Conservation (phyloP, 23 tunicate genomes). For the Trididemnum nubilum region DNA sequence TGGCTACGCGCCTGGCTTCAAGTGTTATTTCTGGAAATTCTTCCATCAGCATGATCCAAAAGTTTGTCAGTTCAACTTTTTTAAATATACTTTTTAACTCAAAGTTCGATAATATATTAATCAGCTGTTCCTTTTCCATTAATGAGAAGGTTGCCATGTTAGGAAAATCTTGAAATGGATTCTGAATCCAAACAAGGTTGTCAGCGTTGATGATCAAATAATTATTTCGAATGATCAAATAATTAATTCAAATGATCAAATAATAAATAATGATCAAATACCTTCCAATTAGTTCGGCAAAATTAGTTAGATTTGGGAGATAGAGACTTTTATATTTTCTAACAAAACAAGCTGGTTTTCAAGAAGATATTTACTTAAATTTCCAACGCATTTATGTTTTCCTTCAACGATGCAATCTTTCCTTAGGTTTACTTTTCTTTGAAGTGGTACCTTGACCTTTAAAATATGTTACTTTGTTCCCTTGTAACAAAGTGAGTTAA, state of each 20-base stretch:
- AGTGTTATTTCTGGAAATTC: slow-evolving; percentile 35
- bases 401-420: slow-evolving; percentile 32
- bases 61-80: slow-evolving; percentile 23
- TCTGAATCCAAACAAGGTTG: slow-evolving; percentile 27
- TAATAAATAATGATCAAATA: too few species aligned
- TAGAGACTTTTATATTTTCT: slow-evolving; percentile 30
- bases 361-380: slow-evolving; percentile 32
- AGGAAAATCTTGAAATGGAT: slow-evolving; percentile 33
- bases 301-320: slow-evolving; percentile 32
- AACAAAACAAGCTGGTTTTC: slow-evolving; percentile 26
- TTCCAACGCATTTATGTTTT: slow-evolving; percentile 32
- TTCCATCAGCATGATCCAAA: slow-evolving; percentile 38
- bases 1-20: too few species aligned
- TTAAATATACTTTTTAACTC: slow-evolving; percentile 30
- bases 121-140: slow-evolving; percentile 34
- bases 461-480: slow-evolving; percentile 30
- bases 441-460: slow-evolving; percentile 32
- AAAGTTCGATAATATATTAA: slow-evolving; percentile 27
- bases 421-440: slow-evolving; percentile 24
- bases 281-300: slow-evolving; percentile 33
- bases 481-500: slow-evolving; percentile 22
- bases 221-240: too few species aligned
- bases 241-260: too few species aligned
- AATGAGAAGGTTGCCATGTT: slow-evolving; percentile 37
- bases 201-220: slow-evolving; percentile 37